Percentiles rank a stretch among this genome's conserved stretches.
phyloP scores from a whole-genome alignment of 1,140 invertebrate species.

The Drosophila nebulosa region DNA sequence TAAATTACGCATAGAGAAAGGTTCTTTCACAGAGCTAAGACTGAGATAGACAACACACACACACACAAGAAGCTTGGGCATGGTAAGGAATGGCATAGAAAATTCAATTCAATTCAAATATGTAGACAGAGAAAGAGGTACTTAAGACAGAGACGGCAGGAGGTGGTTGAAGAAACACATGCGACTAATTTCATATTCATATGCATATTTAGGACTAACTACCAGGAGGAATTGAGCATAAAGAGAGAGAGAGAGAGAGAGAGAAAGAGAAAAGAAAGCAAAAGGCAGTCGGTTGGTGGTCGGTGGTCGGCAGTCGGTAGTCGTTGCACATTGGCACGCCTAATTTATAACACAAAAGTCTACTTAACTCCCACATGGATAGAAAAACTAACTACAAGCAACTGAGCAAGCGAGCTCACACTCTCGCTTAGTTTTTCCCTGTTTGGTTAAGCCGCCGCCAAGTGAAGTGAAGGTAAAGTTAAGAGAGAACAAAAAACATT shows the following conservation, averaged over 20 bases:
- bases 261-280: constrained; percentile 15
- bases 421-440: not conserved
- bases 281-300: constrained; percentile 29
- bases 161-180: constrained; percentile 40
- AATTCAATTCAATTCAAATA: constrained; percentile 64
- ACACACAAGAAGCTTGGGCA: constrained; percentile 27
- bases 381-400: constrained; percentile 29
- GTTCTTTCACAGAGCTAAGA: constrained; percentile 26
- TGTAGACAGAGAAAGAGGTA: not conserved
- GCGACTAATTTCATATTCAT: constrained; percentile 76
- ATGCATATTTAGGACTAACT: constrained; percentile 74
- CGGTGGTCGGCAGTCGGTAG: constrained; percentile 25
- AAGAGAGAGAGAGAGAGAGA: not conserved
- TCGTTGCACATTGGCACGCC: constrained; percentile 64
- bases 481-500: not conserved
- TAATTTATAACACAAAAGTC: constrained; percentile 75
- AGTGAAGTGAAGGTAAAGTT: constrained; percentile 22
- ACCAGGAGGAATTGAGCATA: constrained; percentile 24
- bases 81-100: constrained; percentile 39
- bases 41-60: constrained; percentile 7
- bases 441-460: constrained; percentile 43
- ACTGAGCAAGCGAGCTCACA: not conserved
- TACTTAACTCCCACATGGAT: constrained; percentile 62
- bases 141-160: constrained; percentile 8
- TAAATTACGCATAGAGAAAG: constrained; percentile 59